Conservation (phyloP, 2,797 vertebrate species). For the Lagorchestes hirsutus region DNA sequence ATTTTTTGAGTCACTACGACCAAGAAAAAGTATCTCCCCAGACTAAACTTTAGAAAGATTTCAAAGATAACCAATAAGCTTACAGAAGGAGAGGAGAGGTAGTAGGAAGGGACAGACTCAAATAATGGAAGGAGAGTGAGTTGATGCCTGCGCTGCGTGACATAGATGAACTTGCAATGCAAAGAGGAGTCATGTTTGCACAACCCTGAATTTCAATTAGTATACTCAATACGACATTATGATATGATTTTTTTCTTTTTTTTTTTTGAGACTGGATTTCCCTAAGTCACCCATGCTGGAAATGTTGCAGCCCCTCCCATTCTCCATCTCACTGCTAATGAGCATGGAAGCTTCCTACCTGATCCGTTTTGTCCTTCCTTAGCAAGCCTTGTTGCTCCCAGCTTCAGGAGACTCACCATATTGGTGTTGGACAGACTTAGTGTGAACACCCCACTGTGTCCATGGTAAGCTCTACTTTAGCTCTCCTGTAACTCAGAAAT, state of each 20-base stretch:
- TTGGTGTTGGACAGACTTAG: neutral
- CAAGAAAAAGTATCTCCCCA: neutral
- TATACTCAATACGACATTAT: neutral
- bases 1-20: neutral
- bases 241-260: neutral
- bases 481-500: neutral
- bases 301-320: neutral
- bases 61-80: neutral
- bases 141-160: neutral
- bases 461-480: neutral
- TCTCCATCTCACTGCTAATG: neutral
- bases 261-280: neutral
- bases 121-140: neutral
- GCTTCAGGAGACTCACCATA: neutral
- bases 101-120: neutral
- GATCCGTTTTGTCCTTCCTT: neutral
- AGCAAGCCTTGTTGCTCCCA: neutral
- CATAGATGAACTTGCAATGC: neutral
- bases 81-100: neutral
- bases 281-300: neutral
- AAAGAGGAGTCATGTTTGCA: neutral
- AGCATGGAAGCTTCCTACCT: neutral
- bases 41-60: neutral
- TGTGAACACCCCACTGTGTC: no score
- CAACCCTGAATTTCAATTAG: neutral